Evolutionary conservation across 2,113 vertebrate species (phyloP).

Genomic region (Cryptotis parvus): DNA sequence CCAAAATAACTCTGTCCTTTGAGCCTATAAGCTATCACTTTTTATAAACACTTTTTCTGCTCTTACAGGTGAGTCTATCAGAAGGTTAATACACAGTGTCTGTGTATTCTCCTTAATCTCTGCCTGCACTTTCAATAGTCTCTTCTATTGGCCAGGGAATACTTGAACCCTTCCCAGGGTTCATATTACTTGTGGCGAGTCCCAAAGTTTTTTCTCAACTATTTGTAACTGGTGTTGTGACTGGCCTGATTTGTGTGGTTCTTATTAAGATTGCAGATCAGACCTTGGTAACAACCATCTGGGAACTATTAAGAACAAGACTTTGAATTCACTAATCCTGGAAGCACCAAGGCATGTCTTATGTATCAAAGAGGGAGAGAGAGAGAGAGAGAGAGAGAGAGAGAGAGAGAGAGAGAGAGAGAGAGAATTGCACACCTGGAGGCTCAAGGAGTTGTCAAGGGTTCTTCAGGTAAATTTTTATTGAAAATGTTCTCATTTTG

Average conservation of each 20-base stretch:
- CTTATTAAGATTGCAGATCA: background rate
- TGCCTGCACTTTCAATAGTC: background rate
- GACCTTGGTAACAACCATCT: background rate
- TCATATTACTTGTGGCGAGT: background rate
- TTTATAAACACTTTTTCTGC: background rate
- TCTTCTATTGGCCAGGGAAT: background rate
- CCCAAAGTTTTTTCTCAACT: background rate
- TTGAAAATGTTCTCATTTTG: no score
- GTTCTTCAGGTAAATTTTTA: background rate
- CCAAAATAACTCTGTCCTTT: background rate
- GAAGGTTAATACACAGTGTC: background rate
- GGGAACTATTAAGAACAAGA: background rate
- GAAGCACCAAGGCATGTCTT: background rate
- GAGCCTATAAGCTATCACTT: background rate
- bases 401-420: no score
- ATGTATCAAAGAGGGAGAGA: background rate
- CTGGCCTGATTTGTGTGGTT: background rate
- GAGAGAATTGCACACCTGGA: no score
- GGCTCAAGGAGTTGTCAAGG: no score
- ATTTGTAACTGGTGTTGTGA: background rate
- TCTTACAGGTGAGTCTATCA: background rate
- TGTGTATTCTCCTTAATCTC: background rate
- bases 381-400: no score
- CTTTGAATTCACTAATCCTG: background rate
- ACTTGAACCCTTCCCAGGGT: background rate